Evolutionary conservation across 2,888 invertebrate genomes (phyloP).

Genomic region (Melanotus villosus): DNA sequence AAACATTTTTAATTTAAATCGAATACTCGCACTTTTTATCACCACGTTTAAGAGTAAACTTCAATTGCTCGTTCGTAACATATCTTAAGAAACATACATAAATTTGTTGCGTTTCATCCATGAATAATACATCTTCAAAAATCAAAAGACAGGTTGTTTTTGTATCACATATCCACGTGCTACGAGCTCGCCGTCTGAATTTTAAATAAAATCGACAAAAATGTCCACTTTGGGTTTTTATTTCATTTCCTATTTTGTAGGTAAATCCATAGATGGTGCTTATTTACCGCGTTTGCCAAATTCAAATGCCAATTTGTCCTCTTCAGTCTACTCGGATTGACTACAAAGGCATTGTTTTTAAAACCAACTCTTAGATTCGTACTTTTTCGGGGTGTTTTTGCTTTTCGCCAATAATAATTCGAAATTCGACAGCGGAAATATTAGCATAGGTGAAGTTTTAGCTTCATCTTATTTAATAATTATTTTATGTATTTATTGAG

Average conservation of each 20-base stretch:
- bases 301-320: constrained; percentile 61
- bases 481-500: too few relatives aligned
- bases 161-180: constrained; percentile 53
- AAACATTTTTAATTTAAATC: too few relatives aligned
- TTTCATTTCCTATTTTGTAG: constrained; percentile 57
- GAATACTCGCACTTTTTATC: too few relatives aligned
- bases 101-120: constrained; percentile 46
- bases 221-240: constrained; percentile 52
- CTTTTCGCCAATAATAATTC: background rate
- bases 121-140: constrained; percentile 61
- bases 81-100: constrained; percentile 40
- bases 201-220: constrained; percentile 54
- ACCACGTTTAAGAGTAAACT: background rate
- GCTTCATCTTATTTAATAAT: too few relatives aligned
- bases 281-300: constrained; percentile 61
- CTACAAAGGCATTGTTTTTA: constrained; percentile 15
- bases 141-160: constrained; percentile 60
- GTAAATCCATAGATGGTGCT: constrained; percentile 61
- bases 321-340: constrained; percentile 39
- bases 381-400: background rate
- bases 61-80: constrained; percentile 24
- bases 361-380: constrained; percentile 11
- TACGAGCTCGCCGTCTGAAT: constrained; percentile 51
- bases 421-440: too few relatives aligned
- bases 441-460: too few relatives aligned